These are phyloP conservation scores for Petromus typicus DNA, from an alignment of 2,113 vertebrate species.

Conservation along the genomic window DNA sequence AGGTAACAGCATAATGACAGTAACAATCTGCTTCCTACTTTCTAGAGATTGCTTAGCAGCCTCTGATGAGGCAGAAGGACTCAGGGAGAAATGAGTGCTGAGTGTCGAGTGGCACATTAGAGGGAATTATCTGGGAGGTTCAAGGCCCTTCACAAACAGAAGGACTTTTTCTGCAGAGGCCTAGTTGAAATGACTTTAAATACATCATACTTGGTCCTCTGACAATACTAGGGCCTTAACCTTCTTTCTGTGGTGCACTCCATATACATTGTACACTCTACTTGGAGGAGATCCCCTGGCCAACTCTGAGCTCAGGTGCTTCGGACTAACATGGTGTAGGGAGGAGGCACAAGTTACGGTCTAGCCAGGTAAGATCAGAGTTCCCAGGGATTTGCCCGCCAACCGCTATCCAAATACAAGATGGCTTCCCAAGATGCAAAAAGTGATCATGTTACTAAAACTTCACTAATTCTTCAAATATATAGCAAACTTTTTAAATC, in stretches of 20 bases:
- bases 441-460: too few species aligned
- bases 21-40: constrained; percentile 69
- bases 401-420: too few species aligned
- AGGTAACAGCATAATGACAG: constrained; percentile 70
- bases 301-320: too few species aligned
- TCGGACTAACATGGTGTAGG: too few species aligned
- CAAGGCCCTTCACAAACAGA: constrained; percentile 56
- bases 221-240: constrained; percentile 11
- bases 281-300: too few species aligned
- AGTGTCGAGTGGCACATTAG: constrained; percentile 67
- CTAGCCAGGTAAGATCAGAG: too few species aligned
- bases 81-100: neutral
- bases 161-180: constrained; percentile 46
- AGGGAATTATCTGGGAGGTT: constrained; percentile 64
- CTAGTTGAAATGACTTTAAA: constrained; percentile 58
- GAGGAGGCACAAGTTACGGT: too few species aligned
- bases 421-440: too few species aligned
- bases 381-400: too few species aligned
- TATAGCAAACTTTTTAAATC: too few species aligned
- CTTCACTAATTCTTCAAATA: too few species aligned
- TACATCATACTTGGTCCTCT: neutral
- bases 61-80: constrained; percentile 66
- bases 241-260: neutral
- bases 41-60: constrained; percentile 71
- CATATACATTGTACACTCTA: too few species aligned